A percentile compares a stretch with the other conserved stretches of the same genome.
Conservation (phyloP, 2,888 invertebrate species). For the Lymantria dispar region DNA sequence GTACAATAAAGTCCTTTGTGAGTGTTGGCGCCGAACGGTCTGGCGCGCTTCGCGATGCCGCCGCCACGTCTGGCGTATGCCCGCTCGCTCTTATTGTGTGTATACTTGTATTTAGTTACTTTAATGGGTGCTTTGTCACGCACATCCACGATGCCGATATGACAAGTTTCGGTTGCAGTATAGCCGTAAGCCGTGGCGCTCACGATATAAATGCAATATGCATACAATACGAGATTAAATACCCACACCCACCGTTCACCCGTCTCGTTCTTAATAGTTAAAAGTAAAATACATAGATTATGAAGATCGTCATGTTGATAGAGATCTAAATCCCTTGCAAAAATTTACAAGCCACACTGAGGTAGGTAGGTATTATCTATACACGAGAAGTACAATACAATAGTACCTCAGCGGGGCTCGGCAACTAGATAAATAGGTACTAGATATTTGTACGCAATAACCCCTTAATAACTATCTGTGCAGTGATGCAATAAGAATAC, state of each 20-base stretch:
- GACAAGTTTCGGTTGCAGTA: conserved; percentile 22
- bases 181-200: conserved; percentile 25
- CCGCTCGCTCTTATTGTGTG: conserved; percentile 13
- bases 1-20: conserved; percentile 78
- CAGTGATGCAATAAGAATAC: no score
- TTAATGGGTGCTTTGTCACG: conserved; percentile 31
- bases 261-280: background rate
- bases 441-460: no score
- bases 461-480: no score
- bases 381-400: no score
- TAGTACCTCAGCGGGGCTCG: no score
- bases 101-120: conserved; percentile 3
- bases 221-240: conserved; percentile 21
- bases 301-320: no score
- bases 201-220: conserved; percentile 52
- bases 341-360: no score
- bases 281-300: no score
- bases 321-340: no score
- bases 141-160: conserved; percentile 29
- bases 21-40: conserved; percentile 78
- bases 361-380: no score
- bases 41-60: conserved; percentile 41
- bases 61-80: conserved; percentile 59
- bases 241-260: conserved; percentile 10
- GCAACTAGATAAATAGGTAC: no score